Conservation (phyloP, 2,113 vertebrate genomes). For the Riparia riparia region DNA sequence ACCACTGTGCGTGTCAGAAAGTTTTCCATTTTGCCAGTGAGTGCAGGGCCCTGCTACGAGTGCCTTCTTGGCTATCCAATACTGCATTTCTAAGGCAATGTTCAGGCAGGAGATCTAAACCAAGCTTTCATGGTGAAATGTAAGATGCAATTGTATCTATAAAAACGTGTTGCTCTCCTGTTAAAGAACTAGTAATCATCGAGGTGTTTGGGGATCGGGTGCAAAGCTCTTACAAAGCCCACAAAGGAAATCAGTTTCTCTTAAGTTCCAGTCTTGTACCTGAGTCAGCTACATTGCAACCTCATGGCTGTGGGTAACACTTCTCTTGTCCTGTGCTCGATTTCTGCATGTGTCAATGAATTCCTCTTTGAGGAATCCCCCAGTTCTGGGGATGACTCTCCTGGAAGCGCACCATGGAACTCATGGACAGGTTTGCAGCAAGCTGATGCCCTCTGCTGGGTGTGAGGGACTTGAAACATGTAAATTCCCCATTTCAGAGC, state of each 20-base stretch:
- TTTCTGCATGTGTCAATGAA: neutral
- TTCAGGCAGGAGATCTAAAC: neutral
- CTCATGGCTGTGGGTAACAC: neutral
- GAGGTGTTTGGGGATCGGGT: neutral
- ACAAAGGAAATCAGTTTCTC: neutral
- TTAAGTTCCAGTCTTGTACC: neutral
- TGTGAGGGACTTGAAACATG: accelerated
- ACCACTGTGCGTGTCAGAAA: neutral
- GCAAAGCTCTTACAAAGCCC: neutral
- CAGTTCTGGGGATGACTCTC: accelerated
- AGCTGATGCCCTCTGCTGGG: slow-evolving; percentile 74
- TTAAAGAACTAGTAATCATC: neutral
- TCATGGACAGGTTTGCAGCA: neutral
- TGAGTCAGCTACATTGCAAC: neutral
- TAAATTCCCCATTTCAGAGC: neutral
- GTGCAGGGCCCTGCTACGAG: neutral
- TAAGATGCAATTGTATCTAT: neutral
- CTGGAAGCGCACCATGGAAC: accelerated
- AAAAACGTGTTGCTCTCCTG: neutral
- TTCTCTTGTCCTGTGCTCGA: neutral
- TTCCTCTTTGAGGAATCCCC: neutral
- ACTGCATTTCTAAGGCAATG: neutral
- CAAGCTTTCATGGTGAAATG: neutral
- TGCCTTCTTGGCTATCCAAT: neutral
- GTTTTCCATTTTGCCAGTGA: accelerated